phyloP scores from a whole-genome alignment of 2,888 invertebrate genomes.

The Lysandra bellargus region DNA sequence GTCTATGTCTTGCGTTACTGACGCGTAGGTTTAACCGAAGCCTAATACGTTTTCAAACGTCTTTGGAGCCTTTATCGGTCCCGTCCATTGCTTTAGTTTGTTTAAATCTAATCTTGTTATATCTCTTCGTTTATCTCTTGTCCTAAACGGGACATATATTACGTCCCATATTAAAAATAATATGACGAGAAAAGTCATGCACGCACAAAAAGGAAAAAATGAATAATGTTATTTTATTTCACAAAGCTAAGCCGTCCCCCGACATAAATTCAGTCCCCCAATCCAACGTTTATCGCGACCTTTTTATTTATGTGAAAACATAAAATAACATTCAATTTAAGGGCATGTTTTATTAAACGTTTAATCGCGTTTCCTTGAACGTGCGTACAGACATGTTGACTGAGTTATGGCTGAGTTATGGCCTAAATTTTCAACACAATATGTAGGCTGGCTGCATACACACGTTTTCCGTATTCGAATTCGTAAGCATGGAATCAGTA shows the following conservation, averaged over 20 bases:
- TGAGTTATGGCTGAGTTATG: neutral
- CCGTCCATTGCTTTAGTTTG: neutral
- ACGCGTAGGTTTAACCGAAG: no score
- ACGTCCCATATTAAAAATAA: constrained; percentile 18
- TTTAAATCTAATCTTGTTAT: neutral
- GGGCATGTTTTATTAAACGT: constrained; percentile 33
- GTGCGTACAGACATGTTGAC: neutral
- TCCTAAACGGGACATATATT: constrained; percentile 3
- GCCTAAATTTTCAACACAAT: neutral
- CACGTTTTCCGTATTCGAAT: no score
- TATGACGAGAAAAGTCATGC: constrained; percentile 8
- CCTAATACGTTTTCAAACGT: no score
- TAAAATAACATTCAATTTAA: constrained; percentile 26
- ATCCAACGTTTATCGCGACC: constrained; percentile 29
- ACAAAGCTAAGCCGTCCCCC: constrained; percentile 25
- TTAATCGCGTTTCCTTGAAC: constrained; percentile 14
- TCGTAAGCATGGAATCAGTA: no score
- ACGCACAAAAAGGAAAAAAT: constrained; percentile 23
- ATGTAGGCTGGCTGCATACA: no score
- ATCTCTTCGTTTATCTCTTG: neutral
- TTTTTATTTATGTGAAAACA: constrained; percentile 28
- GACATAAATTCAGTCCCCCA: constrained; percentile 28
- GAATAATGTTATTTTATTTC: constrained; percentile 27
- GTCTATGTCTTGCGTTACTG: no score
- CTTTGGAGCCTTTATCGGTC: neutral